Percentiles rank a stretch among this genome's conserved stretches.
phyloP scores from a whole-genome alignment of 2,888 invertebrate genomes.

The Eupithecia centaureata region DNA sequence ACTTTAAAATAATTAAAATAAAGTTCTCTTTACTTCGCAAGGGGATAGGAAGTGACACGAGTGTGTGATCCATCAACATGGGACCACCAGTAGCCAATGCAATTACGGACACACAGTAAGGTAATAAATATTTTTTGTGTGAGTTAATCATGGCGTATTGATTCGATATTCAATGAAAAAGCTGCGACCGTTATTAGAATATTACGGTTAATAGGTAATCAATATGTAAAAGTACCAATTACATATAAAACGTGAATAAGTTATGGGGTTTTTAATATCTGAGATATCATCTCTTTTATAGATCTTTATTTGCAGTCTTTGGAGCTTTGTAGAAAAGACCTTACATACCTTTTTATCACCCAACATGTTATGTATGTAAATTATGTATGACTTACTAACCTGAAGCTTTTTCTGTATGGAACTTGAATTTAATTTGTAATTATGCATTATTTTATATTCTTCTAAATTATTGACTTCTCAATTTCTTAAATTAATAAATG shows the following conservation, averaged over 20 bases:
- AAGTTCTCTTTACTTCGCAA: slow-evolving; percentile 6
- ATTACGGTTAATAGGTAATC: slow-evolving; percentile 23
- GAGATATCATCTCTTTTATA: neutral
- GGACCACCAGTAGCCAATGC: slow-evolving; percentile 35
- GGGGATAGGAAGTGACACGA: slow-evolving; percentile 18
- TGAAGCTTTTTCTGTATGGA: neutral
- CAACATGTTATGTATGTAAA: neutral
- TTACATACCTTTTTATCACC: neutral
- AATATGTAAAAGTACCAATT: slow-evolving; percentile 6
- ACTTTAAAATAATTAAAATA: neutral
- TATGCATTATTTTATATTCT: neutral
- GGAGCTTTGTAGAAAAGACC: neutral
- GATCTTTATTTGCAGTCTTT: neutral
- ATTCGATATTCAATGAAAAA: slow-evolving; percentile 42
- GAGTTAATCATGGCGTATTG: slow-evolving; percentile 40
- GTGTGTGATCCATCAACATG: slow-evolving; percentile 2
- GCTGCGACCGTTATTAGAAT: slow-evolving; percentile 39
- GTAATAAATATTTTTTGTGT: slow-evolving; percentile 44
- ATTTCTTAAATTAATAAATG: too few species aligned
- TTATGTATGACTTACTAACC: neutral
- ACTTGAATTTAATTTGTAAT: neutral
- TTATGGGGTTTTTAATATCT: neutral
- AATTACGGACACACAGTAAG: slow-evolving; percentile 40
- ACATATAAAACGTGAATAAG: neutral
- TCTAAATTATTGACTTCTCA: too few species aligned